These are phyloP conservation scores for Oithona nana DNA, from an alignment of 2,888 invertebrate species.

Conservation along the genomic window DNA sequence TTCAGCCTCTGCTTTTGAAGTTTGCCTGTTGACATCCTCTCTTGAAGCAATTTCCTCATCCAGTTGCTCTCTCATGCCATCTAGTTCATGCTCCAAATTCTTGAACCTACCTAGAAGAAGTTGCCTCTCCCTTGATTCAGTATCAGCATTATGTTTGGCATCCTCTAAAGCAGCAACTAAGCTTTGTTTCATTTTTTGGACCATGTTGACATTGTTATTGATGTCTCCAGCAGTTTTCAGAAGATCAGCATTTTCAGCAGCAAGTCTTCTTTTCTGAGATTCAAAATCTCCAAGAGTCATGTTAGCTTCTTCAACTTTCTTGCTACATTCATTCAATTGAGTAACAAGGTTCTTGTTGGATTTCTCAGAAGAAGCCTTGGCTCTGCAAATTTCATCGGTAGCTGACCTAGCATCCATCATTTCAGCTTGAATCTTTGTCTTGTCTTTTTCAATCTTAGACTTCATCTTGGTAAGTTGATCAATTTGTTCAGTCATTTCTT, in stretches of 20 bases:
- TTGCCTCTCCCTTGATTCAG: conserved; percentile 65
- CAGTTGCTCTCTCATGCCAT: conserved; percentile 79
- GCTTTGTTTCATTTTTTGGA: conserved; percentile 29
- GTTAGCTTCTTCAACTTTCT: conserved; percentile 90
- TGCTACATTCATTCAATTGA: conserved; percentile 82
- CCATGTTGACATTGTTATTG: conserved; percentile 44
- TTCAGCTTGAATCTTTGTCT: conserved; percentile 67
- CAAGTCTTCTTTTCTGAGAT: conserved; percentile 89
- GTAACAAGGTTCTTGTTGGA: conserved; percentile 92
- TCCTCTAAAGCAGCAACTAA: conserved; percentile 57
- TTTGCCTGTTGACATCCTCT: conserved; percentile 93
- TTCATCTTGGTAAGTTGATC: conserved; percentile 98
- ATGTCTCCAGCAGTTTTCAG: conserved; percentile 80
- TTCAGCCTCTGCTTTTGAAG: conserved; percentile 96
- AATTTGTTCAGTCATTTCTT: conserved; percentile 98
- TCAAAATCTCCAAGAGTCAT: conserved; percentile 93
- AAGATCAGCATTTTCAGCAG: conserved; percentile 91
- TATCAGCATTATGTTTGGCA: conserved; percentile 63
- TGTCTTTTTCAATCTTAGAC: conserved; percentile 83
- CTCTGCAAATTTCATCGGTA: conserved; percentile 80
- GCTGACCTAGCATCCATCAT: conserved; percentile 80
- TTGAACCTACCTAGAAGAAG: conserved; percentile 93
- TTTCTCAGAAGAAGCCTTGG: conserved; percentile 97
- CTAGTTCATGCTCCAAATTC: conserved; percentile 95
- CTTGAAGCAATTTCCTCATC: conserved; percentile 98